phyloP scores from a whole-genome alignment of 2,797 vertebrate species.

The Siniperca undulata region DNA sequence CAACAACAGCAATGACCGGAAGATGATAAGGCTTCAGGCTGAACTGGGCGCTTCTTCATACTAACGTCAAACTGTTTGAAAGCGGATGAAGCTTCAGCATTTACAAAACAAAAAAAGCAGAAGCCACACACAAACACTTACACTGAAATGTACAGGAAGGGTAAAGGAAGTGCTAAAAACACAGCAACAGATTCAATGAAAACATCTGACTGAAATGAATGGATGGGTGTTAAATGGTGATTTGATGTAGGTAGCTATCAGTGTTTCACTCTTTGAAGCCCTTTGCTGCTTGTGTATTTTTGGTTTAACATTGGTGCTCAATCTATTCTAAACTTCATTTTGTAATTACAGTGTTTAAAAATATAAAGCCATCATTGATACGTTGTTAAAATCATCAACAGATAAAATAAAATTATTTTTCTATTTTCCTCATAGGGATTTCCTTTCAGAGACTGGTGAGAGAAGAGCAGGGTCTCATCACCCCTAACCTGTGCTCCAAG shows the following conservation, averaged over 20 bases:
- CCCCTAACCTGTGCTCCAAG: conserved; percentile 84
- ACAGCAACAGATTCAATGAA: conserved; percentile 16
- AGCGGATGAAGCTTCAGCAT: conserved; percentile 43
- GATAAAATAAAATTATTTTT: neutral
- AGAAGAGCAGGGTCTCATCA: conserved; percentile 91
- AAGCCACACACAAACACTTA: conserved; percentile 21
- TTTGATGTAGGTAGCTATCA: neutral
- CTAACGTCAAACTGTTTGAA: conserved; percentile 15
- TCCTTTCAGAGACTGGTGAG: conserved; percentile 95
- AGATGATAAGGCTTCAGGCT: conserved; percentile 16
- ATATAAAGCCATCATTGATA: neutral
- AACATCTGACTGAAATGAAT: conserved; percentile 1
- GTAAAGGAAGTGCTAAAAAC: conserved; percentile 34
- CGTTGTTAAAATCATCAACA: neutral
- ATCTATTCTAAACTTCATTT: neutral
- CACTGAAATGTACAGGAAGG: conserved; percentile 16
- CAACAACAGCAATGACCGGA: neutral
- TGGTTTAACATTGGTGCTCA: neutral
- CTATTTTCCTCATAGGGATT: conserved; percentile 86
- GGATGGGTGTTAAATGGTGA: conserved; percentile 3
- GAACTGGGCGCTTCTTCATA: conserved; percentile 42
- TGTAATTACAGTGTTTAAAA: neutral
- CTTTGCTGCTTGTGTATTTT: neutral
- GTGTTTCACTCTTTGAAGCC: neutral
- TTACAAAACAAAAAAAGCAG: conserved; percentile 50